phyloP scores from a whole-genome alignment of 2,888 invertebrate genomes.

The Ypsolopha scabrella region DNA sequence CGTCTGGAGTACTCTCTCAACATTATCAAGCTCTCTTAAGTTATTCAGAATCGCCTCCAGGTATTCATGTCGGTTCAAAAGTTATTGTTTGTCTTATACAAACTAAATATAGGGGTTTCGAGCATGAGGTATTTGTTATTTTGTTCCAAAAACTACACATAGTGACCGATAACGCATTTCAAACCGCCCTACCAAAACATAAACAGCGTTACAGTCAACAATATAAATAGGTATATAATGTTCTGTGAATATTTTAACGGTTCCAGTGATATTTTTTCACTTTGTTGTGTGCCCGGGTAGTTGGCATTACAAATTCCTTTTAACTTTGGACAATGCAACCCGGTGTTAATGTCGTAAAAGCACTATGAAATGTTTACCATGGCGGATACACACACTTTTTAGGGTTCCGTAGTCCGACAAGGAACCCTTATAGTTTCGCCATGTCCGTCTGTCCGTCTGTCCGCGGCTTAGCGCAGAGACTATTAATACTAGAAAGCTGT shows the following conservation, averaged over 20 bases:
- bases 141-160: slow-evolving; percentile 11
- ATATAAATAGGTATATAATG: not conserved
- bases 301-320: slow-evolving; percentile 1
- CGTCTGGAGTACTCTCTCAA: slow-evolving; percentile 20
- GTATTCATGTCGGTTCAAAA: slow-evolving; percentile 36
- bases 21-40: slow-evolving; percentile 29
- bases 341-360: slow-evolving; percentile 37
- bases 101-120: slow-evolving; percentile 26
- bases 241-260: not conserved
- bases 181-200: not conserved
- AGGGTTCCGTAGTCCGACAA: no score
- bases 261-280: not conserved
- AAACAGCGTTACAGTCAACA: not conserved
- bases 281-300: not conserved
- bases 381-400: slow-evolving; percentile 27
- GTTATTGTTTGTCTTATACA: slow-evolving; percentile 41
- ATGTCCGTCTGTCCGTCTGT: no score
- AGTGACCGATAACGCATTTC: not conserved
- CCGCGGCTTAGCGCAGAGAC: no score
- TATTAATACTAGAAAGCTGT: no score
- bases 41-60: slow-evolving; percentile 32
- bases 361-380: slow-evolving; percentile 40
- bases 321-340: slow-evolving; percentile 13
- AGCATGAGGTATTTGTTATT: slow-evolving; percentile 22
- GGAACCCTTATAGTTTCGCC: no score